Percentiles rank a stretch among this genome's conserved stretches.
Conservation (phyloP, 92 coral and sea anemone genomes). For the Actinostola sp. region DNA sequence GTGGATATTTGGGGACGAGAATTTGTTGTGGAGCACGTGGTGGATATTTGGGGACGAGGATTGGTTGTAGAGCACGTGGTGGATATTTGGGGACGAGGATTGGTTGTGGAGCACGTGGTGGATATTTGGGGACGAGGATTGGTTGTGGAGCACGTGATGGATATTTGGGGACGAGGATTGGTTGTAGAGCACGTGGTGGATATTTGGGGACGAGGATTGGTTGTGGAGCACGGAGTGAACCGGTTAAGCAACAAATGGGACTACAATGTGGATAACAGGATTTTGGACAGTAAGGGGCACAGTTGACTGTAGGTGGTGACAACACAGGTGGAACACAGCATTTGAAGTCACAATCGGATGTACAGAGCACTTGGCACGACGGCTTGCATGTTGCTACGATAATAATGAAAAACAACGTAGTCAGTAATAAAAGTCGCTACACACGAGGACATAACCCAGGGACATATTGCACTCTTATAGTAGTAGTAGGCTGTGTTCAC, state of each 20-base stretch:
- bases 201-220: too few relatives aligned
- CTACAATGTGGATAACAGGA: constrained; percentile 14
- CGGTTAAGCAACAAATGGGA: constrained; percentile 16
- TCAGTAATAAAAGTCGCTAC: too few relatives aligned
- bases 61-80: background rate
- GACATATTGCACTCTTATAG: too few relatives aligned
- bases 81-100: background rate
- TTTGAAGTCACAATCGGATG: constrained; percentile 41
- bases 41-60: background rate
- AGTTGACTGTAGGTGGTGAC: background rate
- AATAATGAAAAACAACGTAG: background rate
- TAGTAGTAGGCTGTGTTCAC: too few relatives aligned
- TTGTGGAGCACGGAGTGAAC: too few relatives aligned
- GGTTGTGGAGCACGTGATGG: background rate
- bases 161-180: background rate
- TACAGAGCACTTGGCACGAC: constrained; percentile 26
- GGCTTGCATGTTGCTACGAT: constrained; percentile 18
- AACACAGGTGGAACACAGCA: constrained; percentile 27
- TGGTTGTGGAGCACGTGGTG: background rate
- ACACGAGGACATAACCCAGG: too few relatives aligned
- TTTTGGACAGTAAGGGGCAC: constrained; percentile 25
- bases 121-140: background rate
- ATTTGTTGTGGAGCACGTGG: background rate
- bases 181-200: background rate
- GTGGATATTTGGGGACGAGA: background rate